A percentile compares a stretch with the other conserved stretches of the same genome.
Conservation (phyloP, 2,113 vertebrate genomes). For the Takifugu flavidus region DNA sequence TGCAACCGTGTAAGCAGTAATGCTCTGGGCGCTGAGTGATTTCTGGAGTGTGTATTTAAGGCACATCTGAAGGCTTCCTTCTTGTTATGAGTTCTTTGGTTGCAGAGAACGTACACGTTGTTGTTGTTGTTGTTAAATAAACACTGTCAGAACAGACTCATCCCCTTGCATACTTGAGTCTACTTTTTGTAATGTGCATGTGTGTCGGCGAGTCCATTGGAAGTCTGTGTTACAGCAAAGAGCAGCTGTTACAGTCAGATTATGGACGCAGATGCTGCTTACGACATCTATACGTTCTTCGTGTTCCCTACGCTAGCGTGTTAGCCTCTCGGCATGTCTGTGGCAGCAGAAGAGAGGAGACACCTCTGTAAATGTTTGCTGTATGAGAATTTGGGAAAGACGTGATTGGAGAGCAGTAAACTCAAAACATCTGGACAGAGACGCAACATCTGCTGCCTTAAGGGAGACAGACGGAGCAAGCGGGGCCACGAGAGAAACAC, state of each 20-base stretch:
- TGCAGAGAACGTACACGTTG: conserved; percentile 1
- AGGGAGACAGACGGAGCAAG: conserved; percentile 29
- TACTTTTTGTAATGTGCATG: conserved; percentile 9
- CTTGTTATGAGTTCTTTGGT: not conserved
- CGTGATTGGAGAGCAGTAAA: conserved; percentile 36
- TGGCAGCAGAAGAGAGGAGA: conserved; percentile 17
- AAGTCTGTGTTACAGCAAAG: conserved; percentile 2
- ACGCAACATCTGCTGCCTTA: conserved; percentile 46
- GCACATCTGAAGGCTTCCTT: conserved; percentile 42
- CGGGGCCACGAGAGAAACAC: conserved; percentile 8
- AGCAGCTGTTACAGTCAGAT: conserved; percentile 20
- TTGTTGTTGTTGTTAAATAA: conserved; percentile 32
- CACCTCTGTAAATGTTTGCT: conserved; percentile 60
- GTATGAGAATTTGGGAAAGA: conserved; percentile 36
- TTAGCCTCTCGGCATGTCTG: too few relatives aligned
- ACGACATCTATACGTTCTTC: not conserved
- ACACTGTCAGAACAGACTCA: conserved; percentile 19
- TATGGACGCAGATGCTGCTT: conserved; percentile 4
- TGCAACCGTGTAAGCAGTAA: conserved; percentile 2
- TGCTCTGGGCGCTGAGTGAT: conserved; percentile 8
- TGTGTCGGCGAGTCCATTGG: not conserved
- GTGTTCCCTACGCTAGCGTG: not conserved
- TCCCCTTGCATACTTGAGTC: conserved; percentile 13
- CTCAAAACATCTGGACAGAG: conserved; percentile 47
- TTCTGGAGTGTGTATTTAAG: conserved; percentile 30